Evolutionary conservation across 2,888 invertebrate genomes (phyloP), one percentile per base, ranked within the genome.

Genomic region (Drosophila kuntzei): DNA sequence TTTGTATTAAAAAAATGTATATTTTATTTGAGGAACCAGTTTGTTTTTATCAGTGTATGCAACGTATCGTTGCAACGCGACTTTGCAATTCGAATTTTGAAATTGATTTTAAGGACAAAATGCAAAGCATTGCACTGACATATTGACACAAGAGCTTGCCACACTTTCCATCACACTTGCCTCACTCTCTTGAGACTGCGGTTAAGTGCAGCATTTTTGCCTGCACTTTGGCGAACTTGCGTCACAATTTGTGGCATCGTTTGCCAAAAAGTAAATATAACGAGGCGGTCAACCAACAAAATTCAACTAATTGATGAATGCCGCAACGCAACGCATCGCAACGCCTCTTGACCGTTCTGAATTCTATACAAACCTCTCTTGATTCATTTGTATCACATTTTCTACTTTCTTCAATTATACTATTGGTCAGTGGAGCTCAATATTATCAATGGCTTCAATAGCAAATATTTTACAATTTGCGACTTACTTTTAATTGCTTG

Each of bases 91-190:
- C 18, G 34, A 41, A 57, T 43, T 58, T 57, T 16, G 25, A 20
- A 61, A 75, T 75, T 75, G 59, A 73, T 75, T 73, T 69, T 39
- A 27, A 50, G 54, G 49, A 22, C 75, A 79, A 79, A 79, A 84
- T 89, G 90, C 88, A 77, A 76, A 85, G 44, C 90, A 87, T 68
- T 77, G 76, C 75, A 81, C 86, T 89, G 68, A 80, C 87, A 80
- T 68, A 79, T 83, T 76, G 55, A 80, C 71, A 58, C 60, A 57
- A 27, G 27, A 27, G 20, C 12, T 29, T 32, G 3, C 61, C 34
- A 53, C 55, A 36, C 43, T 49, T 37, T 54, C 37, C 27, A 22
- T 34, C 46, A 16, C 44, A 25, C 46, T 16, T 20, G 11, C 36
- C 11, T 18, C 46, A 18, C 11, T 8, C 12, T 18, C 12, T 18